A percentile compares a stretch with the other conserved stretches of the same genome.
phyloP scores from a whole-genome alignment of 2,888 invertebrate species.

The Metellina segmentata region DNA sequence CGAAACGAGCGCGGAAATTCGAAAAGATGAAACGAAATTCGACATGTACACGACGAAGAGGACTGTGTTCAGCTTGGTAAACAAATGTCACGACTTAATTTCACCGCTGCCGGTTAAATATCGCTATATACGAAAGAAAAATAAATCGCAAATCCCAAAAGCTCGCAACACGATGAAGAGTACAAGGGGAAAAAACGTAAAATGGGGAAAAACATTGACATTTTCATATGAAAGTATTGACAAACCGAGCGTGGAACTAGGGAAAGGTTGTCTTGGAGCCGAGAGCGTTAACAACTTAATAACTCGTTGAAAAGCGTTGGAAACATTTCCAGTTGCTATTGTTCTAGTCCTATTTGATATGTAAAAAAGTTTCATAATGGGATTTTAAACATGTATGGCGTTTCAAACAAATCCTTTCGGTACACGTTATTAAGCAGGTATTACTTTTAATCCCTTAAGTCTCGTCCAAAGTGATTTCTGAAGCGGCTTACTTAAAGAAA shows the following conservation, averaged over 20 bases:
- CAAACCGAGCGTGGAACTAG: background rate
- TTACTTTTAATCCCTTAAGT: background rate
- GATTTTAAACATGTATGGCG: background rate
- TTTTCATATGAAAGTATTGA: background rate
- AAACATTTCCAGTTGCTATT: background rate
- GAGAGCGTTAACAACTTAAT: background rate
- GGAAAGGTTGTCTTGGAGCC: background rate
- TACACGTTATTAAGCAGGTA: background rate
- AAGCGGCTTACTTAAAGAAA: background rate
- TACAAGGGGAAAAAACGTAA: background rate
- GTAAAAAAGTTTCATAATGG: background rate
- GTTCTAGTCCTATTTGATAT: background rate
- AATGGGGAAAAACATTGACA: background rate
- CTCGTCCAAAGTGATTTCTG: background rate
- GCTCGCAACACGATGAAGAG: background rate
- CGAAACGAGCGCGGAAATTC: background rate
- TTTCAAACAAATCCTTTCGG: background rate
- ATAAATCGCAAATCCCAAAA: background rate
- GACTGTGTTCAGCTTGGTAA: background rate
- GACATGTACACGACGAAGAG: background rate
- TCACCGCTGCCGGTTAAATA: background rate
- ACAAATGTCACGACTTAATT: background rate
- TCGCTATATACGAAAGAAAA: background rate
- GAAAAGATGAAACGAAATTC: background rate
- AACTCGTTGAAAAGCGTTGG: background rate